Evolutionary conservation across 2,888 invertebrate species (phyloP).

Genomic region (Halictus ligatus): DNA sequence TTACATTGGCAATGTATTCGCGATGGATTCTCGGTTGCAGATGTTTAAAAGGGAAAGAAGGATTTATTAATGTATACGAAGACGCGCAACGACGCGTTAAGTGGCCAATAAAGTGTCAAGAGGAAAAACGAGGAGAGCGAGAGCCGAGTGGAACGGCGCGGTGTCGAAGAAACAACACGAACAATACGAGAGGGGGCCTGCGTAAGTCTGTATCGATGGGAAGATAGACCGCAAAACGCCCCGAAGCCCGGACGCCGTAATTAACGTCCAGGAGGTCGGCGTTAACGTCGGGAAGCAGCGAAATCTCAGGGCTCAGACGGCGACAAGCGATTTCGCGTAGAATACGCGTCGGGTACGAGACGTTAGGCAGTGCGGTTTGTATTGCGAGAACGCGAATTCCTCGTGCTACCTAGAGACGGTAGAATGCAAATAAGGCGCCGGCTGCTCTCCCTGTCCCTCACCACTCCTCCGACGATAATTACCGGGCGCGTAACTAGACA

Average conservation of each 20-base stretch:
- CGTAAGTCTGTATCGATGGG: constrained; percentile 43
- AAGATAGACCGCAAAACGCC: constrained; percentile 27
- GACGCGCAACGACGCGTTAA: constrained; percentile 1
- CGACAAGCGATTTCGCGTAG: constrained; percentile 22
- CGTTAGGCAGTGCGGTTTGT: constrained; percentile 32
- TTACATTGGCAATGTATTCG: not conserved
- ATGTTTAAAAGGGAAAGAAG: not conserved
- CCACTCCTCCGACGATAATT: constrained; percentile 63
- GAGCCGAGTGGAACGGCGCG: not conserved
- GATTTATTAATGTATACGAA: constrained; percentile 1
- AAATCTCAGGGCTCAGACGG: constrained; percentile 12
- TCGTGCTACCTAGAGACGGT: constrained; percentile 54
- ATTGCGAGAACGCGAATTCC: constrained; percentile 51
- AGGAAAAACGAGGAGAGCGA: constrained; percentile 25
- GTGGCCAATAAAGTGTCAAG: constrained; percentile 3
- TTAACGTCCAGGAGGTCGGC: constrained; percentile 43
- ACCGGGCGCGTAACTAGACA: constrained; percentile 71
- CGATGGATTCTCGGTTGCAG: not conserved
- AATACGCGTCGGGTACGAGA: constrained; percentile 25
- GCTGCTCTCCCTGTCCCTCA: constrained; percentile 33
- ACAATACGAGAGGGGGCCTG: constrained; percentile 19
- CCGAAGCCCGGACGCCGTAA: constrained; percentile 8
- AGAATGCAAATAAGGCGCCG: constrained; percentile 70
- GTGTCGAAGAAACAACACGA: constrained; percentile 17
- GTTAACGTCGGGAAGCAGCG: constrained; percentile 11